Evolutionary conservation across 2,113 vertebrate species (phyloP).

Genomic region (Dipodomys ordii): DNA sequence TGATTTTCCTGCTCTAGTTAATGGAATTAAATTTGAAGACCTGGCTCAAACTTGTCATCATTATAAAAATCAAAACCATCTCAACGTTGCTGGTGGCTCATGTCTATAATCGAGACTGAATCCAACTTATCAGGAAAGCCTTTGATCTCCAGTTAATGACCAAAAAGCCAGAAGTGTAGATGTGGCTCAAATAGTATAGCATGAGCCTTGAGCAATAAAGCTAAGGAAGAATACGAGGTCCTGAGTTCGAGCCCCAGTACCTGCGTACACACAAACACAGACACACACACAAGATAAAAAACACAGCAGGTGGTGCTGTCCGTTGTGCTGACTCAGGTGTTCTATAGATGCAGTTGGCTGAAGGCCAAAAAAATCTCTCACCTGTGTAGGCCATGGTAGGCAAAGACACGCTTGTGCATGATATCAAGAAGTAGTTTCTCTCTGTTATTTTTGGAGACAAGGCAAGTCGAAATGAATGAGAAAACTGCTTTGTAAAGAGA

Average conservation of each 20-base stretch:
- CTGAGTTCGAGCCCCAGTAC: too few relatives aligned
- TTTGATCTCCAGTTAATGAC: too few relatives aligned
- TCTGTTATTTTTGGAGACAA: not conserved
- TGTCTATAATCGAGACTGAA: too few relatives aligned
- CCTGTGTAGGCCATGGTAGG: not conserved
- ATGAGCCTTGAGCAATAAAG: too few relatives aligned
- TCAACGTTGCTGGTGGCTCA: too few relatives aligned
- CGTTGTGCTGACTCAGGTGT: not conserved
- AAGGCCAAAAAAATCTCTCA: rapidly evolving
- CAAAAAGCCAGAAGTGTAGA: too few relatives aligned
- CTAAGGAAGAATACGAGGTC: too few relatives aligned
- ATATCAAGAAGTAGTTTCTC: not conserved
- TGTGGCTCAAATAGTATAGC: too few relatives aligned
- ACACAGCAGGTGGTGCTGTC: too few relatives aligned
- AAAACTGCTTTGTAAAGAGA: not conserved
- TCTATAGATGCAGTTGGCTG: rapidly evolving
- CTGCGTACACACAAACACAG: too few relatives aligned
- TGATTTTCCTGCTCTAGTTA: not conserved
- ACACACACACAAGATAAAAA: not conserved
- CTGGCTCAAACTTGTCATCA: not conserved
- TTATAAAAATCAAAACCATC: not conserved
- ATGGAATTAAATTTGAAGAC: not conserved
- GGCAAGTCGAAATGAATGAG: constrained; percentile 23
- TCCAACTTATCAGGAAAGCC: too few relatives aligned
- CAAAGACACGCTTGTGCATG: not conserved